Conservation (phyloP, 92 coral and sea anemone species). For the Epizoanthus illoricatus region DNA sequence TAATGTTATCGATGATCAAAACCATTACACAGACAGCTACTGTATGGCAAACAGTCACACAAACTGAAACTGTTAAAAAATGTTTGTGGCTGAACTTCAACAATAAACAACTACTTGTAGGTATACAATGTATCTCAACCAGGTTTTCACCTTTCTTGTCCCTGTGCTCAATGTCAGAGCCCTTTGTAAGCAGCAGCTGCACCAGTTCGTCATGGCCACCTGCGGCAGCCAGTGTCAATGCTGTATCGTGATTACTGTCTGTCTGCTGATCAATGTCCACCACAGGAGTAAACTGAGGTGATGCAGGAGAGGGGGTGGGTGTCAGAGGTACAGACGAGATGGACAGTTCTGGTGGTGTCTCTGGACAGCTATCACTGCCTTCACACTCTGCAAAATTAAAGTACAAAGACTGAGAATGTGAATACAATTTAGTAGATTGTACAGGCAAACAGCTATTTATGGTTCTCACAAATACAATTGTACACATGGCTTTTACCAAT, state of each 20-base stretch:
- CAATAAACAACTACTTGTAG: too few relatives aligned
- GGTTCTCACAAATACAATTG: too few relatives aligned
- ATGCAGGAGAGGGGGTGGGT: conserved; percentile 98
- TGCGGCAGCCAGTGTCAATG: conserved; percentile 93
- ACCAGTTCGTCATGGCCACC: conserved; percentile 99
- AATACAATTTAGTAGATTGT: neutral
- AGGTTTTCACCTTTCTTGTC: conserved; percentile 86
- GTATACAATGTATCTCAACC: too few relatives aligned
- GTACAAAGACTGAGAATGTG: neutral
- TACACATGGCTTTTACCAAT: too few relatives aligned
- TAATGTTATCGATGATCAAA: too few relatives aligned
- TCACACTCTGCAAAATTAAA: conserved; percentile 13
- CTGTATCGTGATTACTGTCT: conserved; percentile 97
- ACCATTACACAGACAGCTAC: too few relatives aligned
- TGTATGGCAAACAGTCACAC: too few relatives aligned
- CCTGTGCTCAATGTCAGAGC: conserved; percentile 89
- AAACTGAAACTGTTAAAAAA: too few relatives aligned
- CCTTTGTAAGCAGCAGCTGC: conserved; percentile 74
- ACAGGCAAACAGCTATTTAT: too few relatives aligned
- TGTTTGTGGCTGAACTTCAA: too few relatives aligned
- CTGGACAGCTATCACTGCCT: conserved; percentile 77
- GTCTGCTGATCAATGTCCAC: conserved; percentile 98
- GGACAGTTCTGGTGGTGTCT: conserved; percentile 79
- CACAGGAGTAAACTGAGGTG: conserved; percentile 87
- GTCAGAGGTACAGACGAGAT: conserved; percentile 87